These are phyloP conservation scores for Helicolenus hilgendorfi DNA, from an alignment of 2,797 vertebrate species.

Conservation along the genomic window DNA sequence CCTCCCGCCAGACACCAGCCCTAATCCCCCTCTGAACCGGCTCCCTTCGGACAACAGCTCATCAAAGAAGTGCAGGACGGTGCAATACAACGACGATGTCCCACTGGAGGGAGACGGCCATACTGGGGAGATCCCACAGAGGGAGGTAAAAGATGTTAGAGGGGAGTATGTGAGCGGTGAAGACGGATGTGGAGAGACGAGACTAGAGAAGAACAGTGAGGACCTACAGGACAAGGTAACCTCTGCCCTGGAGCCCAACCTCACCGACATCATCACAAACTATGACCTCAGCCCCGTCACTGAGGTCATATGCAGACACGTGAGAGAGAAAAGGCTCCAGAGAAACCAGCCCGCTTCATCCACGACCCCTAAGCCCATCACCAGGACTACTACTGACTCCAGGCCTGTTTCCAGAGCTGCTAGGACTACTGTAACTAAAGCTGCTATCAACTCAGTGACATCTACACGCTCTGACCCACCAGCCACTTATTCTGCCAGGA, in stretches of 20 bases:
- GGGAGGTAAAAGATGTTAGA: background rate
- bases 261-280: background rate
- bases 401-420: constrained; percentile 29
- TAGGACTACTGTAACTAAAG: constrained; percentile 38
- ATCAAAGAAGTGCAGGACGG: constrained; percentile 28
- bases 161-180: background rate
- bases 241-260: constrained; percentile 16
- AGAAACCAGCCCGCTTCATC: constrained; percentile 10
- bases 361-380: constrained; percentile 13
- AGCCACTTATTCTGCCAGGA: constrained; percentile 44
- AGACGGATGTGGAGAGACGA: constrained; percentile 87
- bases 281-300: constrained; percentile 16
- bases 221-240: background rate
- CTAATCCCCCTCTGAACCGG: background rate
- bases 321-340: constrained; percentile 34
- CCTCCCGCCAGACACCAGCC: constrained; percentile 73
- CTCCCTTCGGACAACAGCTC: constrained; percentile 17
- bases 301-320: constrained; percentile 20
- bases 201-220: constrained; percentile 64
- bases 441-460: constrained; percentile 37
- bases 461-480: constrained; percentile 11
- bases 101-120: background rate
- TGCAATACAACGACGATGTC: constrained; percentile 7
- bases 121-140: background rate
- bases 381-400: constrained; percentile 22